phyloP scores from a whole-genome alignment of 2,888 invertebrate genomes.

The Silvanus unidentatus region DNA sequence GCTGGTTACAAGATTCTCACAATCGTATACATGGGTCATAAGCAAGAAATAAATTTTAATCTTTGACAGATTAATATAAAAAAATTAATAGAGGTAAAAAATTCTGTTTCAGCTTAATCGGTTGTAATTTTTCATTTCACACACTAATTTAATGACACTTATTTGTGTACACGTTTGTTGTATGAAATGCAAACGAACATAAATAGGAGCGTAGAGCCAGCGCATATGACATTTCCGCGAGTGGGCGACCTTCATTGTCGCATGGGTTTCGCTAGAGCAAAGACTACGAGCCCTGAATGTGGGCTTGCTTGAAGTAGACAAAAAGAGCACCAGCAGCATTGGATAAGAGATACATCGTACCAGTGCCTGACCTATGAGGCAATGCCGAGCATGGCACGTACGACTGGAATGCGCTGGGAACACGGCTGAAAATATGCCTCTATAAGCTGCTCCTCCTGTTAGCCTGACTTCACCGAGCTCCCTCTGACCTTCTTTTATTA shows the following conservation, averaged over 20 bases:
- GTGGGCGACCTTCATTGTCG: slow-evolving; percentile 30
- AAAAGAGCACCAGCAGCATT: slow-evolving; percentile 4
- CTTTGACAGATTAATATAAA: no score
- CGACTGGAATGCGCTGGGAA: slow-evolving; percentile 29
- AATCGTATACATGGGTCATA: no score
- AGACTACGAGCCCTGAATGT: no score
- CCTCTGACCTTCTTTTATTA: slow-evolving; percentile 21
- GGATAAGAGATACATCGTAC: slow-evolving; percentile 21
- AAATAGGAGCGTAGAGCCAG: slow-evolving; percentile 19
- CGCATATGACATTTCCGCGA: slow-evolving; percentile 28
- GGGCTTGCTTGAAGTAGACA: no score
- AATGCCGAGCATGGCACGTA: slow-evolving; percentile 27
- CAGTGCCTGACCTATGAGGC: slow-evolving; percentile 30
- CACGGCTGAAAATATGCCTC: slow-evolving; percentile 16
- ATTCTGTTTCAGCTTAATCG: no score
- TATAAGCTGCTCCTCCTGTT: slow-evolving; percentile 11
- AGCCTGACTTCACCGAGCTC: slow-evolving; percentile 8
- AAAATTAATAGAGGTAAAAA: no score
- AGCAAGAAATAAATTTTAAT: no score
- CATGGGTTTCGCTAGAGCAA: not conserved
- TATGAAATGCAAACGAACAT: slow-evolving; percentile 9
- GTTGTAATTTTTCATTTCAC: no score
- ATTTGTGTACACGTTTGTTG: no score
- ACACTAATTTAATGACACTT: no score
- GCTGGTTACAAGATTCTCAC: no score